These are phyloP conservation scores for Phenacoccus solenopsis DNA, from an alignment of 1,140 invertebrate species.

Conservation along the genomic window DNA sequence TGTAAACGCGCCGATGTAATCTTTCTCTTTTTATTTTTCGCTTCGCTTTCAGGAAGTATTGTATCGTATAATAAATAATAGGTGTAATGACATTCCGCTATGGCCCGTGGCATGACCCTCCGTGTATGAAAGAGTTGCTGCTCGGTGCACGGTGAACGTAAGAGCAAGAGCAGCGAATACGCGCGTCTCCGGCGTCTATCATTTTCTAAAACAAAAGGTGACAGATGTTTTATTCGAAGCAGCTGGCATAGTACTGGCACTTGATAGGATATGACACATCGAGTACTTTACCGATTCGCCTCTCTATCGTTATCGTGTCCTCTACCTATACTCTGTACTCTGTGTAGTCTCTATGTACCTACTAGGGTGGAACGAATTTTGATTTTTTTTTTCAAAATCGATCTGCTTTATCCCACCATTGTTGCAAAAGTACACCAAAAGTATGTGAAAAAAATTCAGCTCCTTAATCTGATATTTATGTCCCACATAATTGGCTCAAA, in stretches of 20 bases:
- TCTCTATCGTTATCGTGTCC: too few species aligned
- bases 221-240: conserved; percentile 13
- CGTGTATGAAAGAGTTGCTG: neutral
- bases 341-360: too few species aligned
- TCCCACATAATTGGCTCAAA: too few species aligned
- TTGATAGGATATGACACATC: conserved; percentile 17
- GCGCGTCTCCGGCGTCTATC: neutral
- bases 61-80: conserved; percentile 18
- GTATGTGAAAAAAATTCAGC: too few species aligned
- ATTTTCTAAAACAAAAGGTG: conserved; percentile 9
- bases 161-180: too few species aligned
- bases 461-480: too few species aligned
- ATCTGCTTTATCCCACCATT: too few species aligned
- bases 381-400: too few species aligned
- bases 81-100: conserved; percentile 7
- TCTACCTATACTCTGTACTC: too few species aligned
- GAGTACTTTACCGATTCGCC: conserved; percentile 5
- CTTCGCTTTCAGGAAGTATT: conserved; percentile 11
- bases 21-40: neutral
- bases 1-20: neutral
- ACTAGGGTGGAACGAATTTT: too few species aligned
- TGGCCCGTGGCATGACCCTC: conserved; percentile 8
- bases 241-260: conserved; percentile 6
- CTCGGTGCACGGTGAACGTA: too few species aligned
- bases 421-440: too few species aligned